Percentiles rank a stretch among this genome's conserved stretches.
phyloP scores from a whole-genome alignment of 2,113 vertebrate genomes.

The Prionailurus viverrinus region DNA sequence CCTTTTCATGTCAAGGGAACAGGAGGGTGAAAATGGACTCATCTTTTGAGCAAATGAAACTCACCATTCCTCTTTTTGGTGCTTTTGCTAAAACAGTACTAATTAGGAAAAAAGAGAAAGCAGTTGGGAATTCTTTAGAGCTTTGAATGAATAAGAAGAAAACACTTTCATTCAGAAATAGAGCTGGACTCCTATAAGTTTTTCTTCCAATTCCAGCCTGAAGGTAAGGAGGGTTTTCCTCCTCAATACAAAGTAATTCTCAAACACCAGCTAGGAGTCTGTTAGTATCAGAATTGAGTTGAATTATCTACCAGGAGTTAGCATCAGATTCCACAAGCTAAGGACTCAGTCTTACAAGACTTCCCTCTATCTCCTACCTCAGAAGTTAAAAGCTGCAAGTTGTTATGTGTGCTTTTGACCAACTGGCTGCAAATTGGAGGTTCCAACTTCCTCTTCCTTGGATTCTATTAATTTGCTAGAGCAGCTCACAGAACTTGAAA shows the following conservation, averaged over 20 bases:
- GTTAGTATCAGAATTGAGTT: no score
- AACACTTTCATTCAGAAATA: conserved; percentile 22
- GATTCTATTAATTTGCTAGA: not conserved
- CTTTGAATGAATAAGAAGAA: conserved; percentile 25
- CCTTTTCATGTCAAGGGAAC: not conserved
- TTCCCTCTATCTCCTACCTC: not conserved
- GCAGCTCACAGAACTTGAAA: not conserved
- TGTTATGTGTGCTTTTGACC: not conserved
- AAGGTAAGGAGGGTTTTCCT: not conserved
- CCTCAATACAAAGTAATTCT: not conserved
- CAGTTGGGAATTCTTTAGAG: not conserved
- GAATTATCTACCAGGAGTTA: not conserved
- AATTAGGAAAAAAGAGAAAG: conserved; percentile 37
- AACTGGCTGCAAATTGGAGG: not conserved
- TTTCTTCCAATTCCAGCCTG: not conserved
- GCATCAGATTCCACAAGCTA: not conserved
- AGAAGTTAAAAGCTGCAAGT: not conserved
- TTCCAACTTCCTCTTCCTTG: not conserved
- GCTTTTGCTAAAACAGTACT: conserved; percentile 31
- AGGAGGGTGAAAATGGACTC: not conserved
- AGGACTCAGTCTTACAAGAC: not conserved
- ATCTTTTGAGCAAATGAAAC: not conserved
- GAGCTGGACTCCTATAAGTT: not conserved
- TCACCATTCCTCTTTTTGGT: not conserved
- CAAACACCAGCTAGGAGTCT: not conserved